These are phyloP conservation scores for Deilephila porcellus DNA, from an alignment of 2,888 invertebrate species.

Conservation along the genomic window DNA sequence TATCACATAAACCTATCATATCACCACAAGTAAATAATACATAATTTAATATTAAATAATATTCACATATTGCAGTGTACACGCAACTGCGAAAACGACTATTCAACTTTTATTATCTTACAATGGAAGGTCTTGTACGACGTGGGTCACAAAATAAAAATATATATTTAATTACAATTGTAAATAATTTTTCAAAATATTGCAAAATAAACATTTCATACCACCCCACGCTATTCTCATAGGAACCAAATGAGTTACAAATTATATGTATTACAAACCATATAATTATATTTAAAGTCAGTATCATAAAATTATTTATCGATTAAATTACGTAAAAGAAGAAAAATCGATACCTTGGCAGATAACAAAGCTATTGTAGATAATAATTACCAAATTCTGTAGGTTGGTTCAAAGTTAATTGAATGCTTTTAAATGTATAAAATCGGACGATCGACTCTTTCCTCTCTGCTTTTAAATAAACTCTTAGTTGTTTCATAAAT, in stretches of 20 bases:
- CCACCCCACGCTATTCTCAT: constrained; percentile 52
- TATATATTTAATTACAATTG: constrained; percentile 40
- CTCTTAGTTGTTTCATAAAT: no score
- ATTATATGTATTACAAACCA: constrained; percentile 46
- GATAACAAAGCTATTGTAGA: no score
- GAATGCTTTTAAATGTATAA: no score
- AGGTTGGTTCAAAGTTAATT: no score
- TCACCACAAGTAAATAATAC: neutral
- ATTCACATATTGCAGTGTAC: constrained; percentile 15
- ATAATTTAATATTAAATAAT: neutral
- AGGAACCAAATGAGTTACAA: constrained; percentile 69
- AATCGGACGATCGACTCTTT: no score
- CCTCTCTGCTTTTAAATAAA: no score
- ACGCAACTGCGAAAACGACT: constrained; percentile 34
- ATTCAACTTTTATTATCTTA: constrained; percentile 53
- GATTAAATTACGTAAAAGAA: neutral
- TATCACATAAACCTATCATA: neutral
- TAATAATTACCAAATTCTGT: no score
- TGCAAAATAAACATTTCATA: constrained; percentile 56
- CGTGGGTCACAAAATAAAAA: constrained; percentile 45
- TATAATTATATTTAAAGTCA: constrained; percentile 29
- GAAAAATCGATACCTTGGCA: no score
- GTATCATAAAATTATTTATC: constrained; percentile 19
- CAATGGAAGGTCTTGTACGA: constrained; percentile 69
- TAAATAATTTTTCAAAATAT: constrained; percentile 54